A percentile compares a stretch with the other conserved stretches of the same genome.
Conservation (phyloP, 2,113 vertebrate species). For the Thunnus maccoyii region DNA sequence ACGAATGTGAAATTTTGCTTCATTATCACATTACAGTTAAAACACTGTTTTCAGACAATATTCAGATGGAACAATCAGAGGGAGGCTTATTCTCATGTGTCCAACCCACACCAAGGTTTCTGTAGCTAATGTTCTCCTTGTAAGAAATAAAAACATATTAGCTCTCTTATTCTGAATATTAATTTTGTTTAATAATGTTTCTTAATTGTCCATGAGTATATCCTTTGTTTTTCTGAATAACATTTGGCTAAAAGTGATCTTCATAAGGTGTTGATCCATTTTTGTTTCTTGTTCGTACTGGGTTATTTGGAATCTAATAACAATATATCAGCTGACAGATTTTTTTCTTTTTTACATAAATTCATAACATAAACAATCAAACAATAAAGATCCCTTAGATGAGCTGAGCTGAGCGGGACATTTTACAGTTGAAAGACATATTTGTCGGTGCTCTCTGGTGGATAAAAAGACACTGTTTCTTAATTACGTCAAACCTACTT, state of each 20-base stretch:
- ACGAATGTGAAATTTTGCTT: constrained; percentile 7
- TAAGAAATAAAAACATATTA: neutral
- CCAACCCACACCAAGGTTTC: neutral
- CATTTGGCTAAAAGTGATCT: constrained; percentile 5
- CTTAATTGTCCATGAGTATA: neutral
- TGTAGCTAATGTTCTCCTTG: neutral
- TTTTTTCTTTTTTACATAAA: no score
- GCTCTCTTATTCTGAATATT: constrained; percentile 11
- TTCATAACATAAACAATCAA: no score
- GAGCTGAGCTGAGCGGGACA: no score
- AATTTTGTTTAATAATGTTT: neutral
- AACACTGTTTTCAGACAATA: constrained; percentile 8
- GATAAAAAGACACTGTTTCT: no score
- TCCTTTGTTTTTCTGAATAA: neutral
- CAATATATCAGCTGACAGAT: no score
- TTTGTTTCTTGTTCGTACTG: constrained; percentile 2
- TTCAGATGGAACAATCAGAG: constrained; percentile 26
- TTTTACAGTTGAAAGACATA: no score
- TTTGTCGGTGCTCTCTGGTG: no score
- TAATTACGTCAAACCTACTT: no score
- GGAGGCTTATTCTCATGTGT: neutral
- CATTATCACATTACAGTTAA: constrained; percentile 9
- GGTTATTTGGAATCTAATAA: no score
- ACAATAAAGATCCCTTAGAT: no score
- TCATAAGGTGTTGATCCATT: constrained; percentile 6